These are phyloP conservation scores for Habrosyne pyritoides DNA, from an alignment of 2,888 invertebrate genomes.

Conservation along the genomic window DNA sequence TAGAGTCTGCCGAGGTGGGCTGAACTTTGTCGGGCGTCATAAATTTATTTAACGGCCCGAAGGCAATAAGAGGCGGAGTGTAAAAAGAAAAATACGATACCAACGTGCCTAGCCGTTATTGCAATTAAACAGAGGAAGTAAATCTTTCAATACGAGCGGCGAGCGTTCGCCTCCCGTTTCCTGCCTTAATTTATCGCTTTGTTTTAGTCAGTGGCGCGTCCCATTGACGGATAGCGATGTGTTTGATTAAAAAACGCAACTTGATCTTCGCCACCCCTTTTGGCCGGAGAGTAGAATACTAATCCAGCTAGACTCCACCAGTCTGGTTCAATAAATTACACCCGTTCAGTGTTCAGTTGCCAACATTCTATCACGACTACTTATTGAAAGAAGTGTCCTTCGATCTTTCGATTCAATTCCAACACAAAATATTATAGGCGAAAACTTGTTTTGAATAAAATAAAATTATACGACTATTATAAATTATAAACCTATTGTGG, in stretches of 20 bases:
- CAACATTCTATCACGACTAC: conserved; percentile 32
- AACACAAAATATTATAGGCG: neutral
- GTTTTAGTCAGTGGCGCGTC: conserved; percentile 79
- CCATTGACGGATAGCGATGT: conserved; percentile 80
- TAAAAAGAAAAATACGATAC: conserved; percentile 84
- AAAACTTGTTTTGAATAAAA: no score
- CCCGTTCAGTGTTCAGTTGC: conserved; percentile 21
- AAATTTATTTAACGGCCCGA: conserved; percentile 83
- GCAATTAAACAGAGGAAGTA: conserved; percentile 84
- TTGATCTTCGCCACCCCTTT: conserved; percentile 67
- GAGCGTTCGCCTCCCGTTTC: conserved; percentile 77
- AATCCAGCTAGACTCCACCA: conserved; percentile 39
- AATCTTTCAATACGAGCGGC: conserved; percentile 82
- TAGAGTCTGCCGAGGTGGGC: conserved; percentile 74
- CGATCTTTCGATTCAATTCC: neutral
- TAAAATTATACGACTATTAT: no score
- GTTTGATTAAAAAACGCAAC: conserved; percentile 80
- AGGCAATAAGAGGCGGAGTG: conserved; percentile 83
- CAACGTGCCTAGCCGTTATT: conserved; percentile 84
- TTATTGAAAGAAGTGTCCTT: no score
- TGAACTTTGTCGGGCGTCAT: conserved; percentile 83
- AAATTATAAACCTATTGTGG: no score
- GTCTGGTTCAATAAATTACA: conserved; percentile 38
- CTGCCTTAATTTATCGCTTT: conserved; percentile 82
- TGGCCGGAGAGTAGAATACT: conserved; percentile 48